phyloP scores from a whole-genome alignment of 1,140 invertebrate species.

The Drosophila paulistorum region DNA sequence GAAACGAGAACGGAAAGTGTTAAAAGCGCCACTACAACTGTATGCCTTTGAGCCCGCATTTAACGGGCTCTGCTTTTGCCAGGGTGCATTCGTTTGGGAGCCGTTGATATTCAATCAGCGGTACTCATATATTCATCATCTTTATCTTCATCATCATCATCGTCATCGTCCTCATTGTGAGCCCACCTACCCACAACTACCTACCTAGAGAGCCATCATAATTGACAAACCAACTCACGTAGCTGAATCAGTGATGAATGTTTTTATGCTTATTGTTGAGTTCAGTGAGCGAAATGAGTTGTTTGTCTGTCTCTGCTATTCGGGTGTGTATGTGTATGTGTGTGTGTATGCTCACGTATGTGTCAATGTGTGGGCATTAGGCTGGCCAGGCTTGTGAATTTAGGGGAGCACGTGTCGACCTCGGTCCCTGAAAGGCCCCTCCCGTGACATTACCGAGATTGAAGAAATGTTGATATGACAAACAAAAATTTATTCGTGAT shows the following conservation, averaged over 20 bases:
- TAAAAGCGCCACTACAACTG: slow-evolving; percentile 33
- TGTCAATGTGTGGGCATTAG: slow-evolving; percentile 45
- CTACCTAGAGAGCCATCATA: slow-evolving; percentile 58
- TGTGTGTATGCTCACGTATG: slow-evolving; percentile 37
- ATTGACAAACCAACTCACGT: slow-evolving; percentile 76
- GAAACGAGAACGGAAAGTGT: slow-evolving; percentile 64
- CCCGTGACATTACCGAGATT: not conserved
- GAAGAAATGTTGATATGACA: slow-evolving; percentile 12
- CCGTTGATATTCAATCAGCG: slow-evolving; percentile 76
- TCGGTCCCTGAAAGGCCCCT: not conserved
- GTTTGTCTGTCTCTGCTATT: slow-evolving; percentile 58
- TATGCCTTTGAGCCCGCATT: slow-evolving; percentile 20
- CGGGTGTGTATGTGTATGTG: slow-evolving; percentile 4
- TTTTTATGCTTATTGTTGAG: slow-evolving; percentile 81
- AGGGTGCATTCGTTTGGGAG: slow-evolving; percentile 38
- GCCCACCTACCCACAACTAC: not conserved
- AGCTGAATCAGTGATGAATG: slow-evolving; percentile 79
- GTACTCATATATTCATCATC: slow-evolving; percentile 74
- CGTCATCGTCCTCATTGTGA: not conserved
- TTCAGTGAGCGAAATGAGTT: slow-evolving; percentile 80
- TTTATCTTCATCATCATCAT: slow-evolving; percentile 34
- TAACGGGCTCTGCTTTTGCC: not conserved
- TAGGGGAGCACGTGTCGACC: slow-evolving; percentile 5
- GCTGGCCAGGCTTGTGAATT: slow-evolving; percentile 17
- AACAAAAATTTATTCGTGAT: slow-evolving; percentile 16